Conservation (phyloP, 2,888 invertebrate genomes). For the Himalopsyche anomala region DNA sequence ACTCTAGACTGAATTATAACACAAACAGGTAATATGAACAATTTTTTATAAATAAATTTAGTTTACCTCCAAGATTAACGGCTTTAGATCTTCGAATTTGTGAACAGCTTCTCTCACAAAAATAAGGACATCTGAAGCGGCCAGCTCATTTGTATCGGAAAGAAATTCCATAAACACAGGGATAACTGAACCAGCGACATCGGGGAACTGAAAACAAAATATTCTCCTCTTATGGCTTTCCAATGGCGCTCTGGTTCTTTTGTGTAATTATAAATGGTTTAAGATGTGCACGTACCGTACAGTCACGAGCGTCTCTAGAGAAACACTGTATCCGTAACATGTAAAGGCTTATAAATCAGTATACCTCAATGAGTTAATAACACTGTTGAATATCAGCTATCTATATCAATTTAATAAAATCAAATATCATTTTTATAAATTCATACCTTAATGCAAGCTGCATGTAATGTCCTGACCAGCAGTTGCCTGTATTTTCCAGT, state of each 20-base stretch:
- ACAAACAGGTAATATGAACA: neutral
- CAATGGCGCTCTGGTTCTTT: too few species aligned
- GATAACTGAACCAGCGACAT: constrained; percentile 94
- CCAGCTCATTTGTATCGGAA: constrained; percentile 91
- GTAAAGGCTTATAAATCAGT: too few species aligned
- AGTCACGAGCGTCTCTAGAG: too few species aligned
- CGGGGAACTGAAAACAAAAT: constrained; percentile 83
- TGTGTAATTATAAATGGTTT: too few species aligned
- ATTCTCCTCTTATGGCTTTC: too few species aligned
- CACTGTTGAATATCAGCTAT: neutral
- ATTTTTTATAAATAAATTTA: neutral
- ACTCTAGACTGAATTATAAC: neutral
- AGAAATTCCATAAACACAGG: constrained; percentile 96
- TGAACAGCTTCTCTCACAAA: constrained; percentile 98
- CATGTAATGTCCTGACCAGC: constrained; percentile 95
- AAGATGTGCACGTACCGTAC: too few species aligned
- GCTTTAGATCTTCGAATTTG: constrained; percentile 88
- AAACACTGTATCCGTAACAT: too few species aligned
- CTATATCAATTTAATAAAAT: constrained; percentile 29
- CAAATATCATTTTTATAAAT: neutral
- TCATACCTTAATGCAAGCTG: constrained; percentile 88
- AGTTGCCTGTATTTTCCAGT: constrained; percentile 96
- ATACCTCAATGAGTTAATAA: too few species aligned
- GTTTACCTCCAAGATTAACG: constrained; percentile 86
- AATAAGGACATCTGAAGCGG: constrained; percentile 94